Base-by-base conservation (phyloP, 2,888 invertebrate genomes). In the Drosophila quasianomalipes region DNA sequence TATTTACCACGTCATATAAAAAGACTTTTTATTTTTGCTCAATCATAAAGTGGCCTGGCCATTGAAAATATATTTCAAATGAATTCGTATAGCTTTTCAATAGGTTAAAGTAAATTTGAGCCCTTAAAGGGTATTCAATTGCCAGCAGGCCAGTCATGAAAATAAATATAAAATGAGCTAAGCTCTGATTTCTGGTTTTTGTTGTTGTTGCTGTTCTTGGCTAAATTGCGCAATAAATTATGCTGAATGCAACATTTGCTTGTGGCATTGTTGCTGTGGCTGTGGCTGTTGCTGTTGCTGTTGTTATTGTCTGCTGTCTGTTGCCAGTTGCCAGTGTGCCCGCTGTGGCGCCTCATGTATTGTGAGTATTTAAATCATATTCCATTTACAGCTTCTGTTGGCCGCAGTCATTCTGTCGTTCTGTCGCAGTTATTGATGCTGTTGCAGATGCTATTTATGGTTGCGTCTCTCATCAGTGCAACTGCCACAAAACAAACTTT, bases 331-430 rank as follows among this genome's bases (percentile, higher is more conserved):
- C 26, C 52, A 60, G 30, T n/a, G 65, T 52, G 60, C 68, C 71
- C 65, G 76, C 76, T 65, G 77, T 84, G 82, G 84, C 82, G 82
- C 85, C 82, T 71, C 75, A 44, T 80, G 82, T 67, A 80, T 80
- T 80, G 85, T 78, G 85, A 82, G 85, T 71, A 77, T 78, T 84
- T 82, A 84, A 84, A 84, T 84, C 82, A 82, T 83, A 73, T 76
- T 70, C 81, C 83, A 58, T 74, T 73, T 79, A 68, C 78, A 78
- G 83, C 85, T 83, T 80, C 82, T 84, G 82, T 82, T 77, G 70
- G 73, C 65, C 55, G 66, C 59, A 65, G 37, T 39, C 57, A 30
- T 6, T 54, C 26, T 26, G 37, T 41, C 67, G 58, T 35, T 58
- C 22, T 19, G 37, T 31, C 31, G 57, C 16, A 37, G 5, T 30